A percentile compares a stretch with the other conserved stretches of the same genome.
Conservation (phyloP, 2,888 invertebrate species). For the Hirtodrosophila cameraria region DNA sequence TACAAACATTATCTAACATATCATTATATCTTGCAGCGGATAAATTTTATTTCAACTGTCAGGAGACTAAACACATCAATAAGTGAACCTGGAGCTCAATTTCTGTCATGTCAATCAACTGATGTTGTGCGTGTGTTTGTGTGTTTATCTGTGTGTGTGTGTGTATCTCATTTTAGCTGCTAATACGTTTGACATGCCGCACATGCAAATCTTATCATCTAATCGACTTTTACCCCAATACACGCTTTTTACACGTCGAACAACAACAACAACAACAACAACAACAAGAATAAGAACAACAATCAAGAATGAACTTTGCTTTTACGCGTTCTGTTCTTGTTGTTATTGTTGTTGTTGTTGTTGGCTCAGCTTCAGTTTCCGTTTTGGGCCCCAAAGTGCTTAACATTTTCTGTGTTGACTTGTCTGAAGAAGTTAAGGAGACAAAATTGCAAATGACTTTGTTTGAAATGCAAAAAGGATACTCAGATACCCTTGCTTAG, state of each 20-base stretch:
- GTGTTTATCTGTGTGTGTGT: constrained; percentile 1
- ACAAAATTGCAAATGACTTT: constrained; percentile 31
- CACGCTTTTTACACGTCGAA: neutral
- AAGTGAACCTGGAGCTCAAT: neutral
- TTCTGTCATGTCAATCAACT: neutral
- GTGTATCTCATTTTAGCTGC: constrained; percentile 27
- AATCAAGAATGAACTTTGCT: constrained; percentile 38
- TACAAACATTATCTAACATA: neutral
- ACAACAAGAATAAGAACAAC: no score
- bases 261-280: no score
- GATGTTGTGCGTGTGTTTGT: neutral
- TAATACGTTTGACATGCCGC: constrained; percentile 45
- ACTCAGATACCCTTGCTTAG: neutral
- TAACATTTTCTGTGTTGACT: neutral
- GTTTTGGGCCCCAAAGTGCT: constrained; percentile 4
- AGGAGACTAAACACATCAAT: neutral
- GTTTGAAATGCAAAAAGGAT: constrained; percentile 11
- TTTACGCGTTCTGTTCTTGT: constrained; percentile 31
- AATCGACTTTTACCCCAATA: constrained; percentile 40
- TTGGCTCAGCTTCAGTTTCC: constrained; percentile 13
- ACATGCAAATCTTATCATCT: constrained; percentile 42
- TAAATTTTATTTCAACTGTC: neutral
- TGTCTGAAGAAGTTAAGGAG: no score
- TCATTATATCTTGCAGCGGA: neutral
- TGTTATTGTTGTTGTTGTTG: no score